phyloP scores from a whole-genome alignment of 2,888 invertebrate genomes.

The Anagyrus pseudococci region DNA sequence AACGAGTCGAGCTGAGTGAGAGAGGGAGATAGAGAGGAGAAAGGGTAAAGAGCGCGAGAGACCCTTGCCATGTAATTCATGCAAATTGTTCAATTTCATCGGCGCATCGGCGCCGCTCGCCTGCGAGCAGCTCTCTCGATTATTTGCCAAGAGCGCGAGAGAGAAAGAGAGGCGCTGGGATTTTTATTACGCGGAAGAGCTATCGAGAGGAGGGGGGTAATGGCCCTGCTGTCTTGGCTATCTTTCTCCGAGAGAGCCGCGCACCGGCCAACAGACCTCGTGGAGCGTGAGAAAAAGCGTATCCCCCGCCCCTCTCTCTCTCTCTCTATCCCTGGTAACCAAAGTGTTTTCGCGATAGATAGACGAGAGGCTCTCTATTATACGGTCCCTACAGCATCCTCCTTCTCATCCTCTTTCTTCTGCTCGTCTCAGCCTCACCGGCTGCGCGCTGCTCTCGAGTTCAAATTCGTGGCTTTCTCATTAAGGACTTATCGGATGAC shows the following conservation, averaged over 20 bases:
- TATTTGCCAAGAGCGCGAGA: not conserved
- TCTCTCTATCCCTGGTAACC: too few relatives aligned
- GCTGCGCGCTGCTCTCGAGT: too few relatives aligned
- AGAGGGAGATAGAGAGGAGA: too few relatives aligned
- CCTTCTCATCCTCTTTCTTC: too few relatives aligned
- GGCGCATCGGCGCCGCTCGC: slow-evolving; percentile 6
- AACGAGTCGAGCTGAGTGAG: not conserved
- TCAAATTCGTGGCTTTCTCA: slow-evolving; percentile 30
- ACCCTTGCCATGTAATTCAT: slow-evolving; percentile 29
- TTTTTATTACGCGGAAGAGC: slow-evolving; percentile 22
- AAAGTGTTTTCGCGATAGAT: too few relatives aligned
- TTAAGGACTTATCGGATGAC: slow-evolving; percentile 33
- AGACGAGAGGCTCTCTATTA: too few relatives aligned
- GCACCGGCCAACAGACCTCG: not conserved
- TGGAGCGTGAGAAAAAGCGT: too few relatives aligned
- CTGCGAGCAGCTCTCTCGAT: not conserved
- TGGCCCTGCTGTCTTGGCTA: too few relatives aligned
- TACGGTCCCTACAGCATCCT: too few relatives aligned
- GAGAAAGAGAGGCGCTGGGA: not conserved
- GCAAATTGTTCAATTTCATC: slow-evolving; percentile 35
- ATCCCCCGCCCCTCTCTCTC: too few relatives aligned
- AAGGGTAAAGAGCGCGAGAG: not conserved
- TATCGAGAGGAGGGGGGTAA: not conserved
- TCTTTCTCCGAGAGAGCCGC: too few relatives aligned
- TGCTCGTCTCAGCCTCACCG: too few relatives aligned